Evolutionary conservation across 2,888 invertebrate species (phyloP).

Genomic region (Gerris lacustris): DNA sequence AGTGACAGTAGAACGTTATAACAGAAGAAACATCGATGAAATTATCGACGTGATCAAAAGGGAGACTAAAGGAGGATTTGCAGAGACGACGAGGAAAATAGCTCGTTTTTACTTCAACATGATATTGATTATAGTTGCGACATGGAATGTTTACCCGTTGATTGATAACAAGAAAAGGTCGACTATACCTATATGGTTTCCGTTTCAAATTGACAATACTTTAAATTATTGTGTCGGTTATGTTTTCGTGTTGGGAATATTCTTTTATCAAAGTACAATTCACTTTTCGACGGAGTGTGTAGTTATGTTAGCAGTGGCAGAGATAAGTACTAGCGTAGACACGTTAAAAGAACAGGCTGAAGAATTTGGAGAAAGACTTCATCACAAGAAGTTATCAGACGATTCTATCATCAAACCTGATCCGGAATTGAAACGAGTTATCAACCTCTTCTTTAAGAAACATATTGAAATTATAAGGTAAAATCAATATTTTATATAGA

Average conservation of each 20-base stretch:
- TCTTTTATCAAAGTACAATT: slow-evolving; percentile 1
- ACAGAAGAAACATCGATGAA: background rate
- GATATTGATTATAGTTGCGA: background rate
- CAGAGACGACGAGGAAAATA: slow-evolving; percentile 2
- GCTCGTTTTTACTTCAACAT: background rate
- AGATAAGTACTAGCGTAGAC: background rate
- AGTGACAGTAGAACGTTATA: background rate
- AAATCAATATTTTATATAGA: background rate
- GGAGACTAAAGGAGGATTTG: background rate
- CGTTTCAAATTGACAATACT: background rate
- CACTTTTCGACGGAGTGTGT: slow-evolving; percentile 6
- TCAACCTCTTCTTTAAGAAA: background rate
- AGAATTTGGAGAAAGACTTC: background rate
- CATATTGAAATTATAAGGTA: slow-evolving; percentile 6
- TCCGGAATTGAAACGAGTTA: background rate
- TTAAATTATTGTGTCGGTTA: background rate
- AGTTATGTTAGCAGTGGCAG: background rate
- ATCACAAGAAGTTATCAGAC: background rate
- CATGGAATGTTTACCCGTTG: slow-evolving; percentile 5
- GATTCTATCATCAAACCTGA: background rate
- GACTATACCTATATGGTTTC: slow-evolving; percentile 8
- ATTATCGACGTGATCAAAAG: background rate
- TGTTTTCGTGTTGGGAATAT: background rate
- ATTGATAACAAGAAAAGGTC: background rate
- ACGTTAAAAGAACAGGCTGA: background rate